Evolutionary conservation across 2,113 vertebrate genomes (phyloP), one percentile per base, ranked within the genome.

Genomic region (Glaucomys volans): DNA sequence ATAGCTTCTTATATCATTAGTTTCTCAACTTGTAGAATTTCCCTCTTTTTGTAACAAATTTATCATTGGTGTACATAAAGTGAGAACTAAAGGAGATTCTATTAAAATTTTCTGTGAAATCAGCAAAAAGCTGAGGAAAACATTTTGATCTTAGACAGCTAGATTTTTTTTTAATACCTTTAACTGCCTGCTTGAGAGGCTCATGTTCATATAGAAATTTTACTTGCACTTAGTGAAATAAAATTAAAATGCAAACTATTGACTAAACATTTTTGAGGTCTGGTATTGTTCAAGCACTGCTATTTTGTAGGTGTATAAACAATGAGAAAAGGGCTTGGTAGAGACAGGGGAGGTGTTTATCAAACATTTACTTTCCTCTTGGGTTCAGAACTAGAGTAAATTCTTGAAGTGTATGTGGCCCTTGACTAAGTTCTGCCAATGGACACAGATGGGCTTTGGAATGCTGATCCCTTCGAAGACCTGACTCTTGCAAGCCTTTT

Each of bases 81-180:
- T 77, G 47, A 96, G 67, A 92, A 79, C 14, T 44, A 91, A 94
- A 91, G 62, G n/a, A 52, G 0, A 85, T 89, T 97, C 52, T 93
- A 71, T 92, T 89, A 89, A 59, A 62, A 74, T 97, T 96, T 91
- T 67, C 24, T 86, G 17, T 94, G 77, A 95, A 94, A 85, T 86
- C 92, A 96, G 85, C 72, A 86, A 93, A 92, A 96, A 87, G 28
- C n/a, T 67, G 42, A 47, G 42, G 26, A 86, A 91, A 93, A 83
- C 57, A 35, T 93, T 81, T 89, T 87, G 90, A 86, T 75, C 88
- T 57, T 77, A 59, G 26, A 64, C 17, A 47, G 7, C 72, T 79
- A 40, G 59, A 62, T 83, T 52, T 35, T 84, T 52, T 88, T 80
- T n/a, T 69, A 42, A 14, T 13, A 44, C 69, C 59, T 71, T 42